Evolutionary conservation across 2,113 vertebrate species (phyloP), one percentile per base, ranked within the genome.

Genomic region (Macquaria ambigua): DNA sequence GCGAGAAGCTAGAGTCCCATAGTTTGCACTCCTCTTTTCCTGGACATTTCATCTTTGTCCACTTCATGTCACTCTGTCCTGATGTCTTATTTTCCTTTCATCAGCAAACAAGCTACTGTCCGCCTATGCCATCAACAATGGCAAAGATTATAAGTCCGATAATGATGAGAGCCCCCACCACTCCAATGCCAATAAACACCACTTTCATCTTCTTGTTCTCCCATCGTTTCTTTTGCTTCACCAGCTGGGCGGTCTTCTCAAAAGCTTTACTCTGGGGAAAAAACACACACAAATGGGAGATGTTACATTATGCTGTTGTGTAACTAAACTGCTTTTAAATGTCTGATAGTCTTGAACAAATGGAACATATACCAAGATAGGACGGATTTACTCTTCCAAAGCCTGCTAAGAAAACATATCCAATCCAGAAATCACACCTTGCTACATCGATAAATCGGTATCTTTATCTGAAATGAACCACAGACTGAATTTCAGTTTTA

Each of bases 201-300:
- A 92, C 0, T 85, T 93, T 96, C 90, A 90, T 79, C 92, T 86
- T 96, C 52, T 91, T 87, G 90, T 95, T 93, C 31, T 93, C 91
- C 81, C 88, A 90, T 6, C 48, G 61, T 64, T 93, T 93, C 90
- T 94, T 79, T n/a, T 93, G 88, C 87, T 94, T 95, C 86, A 96
- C 88, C 72, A 94, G 78, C 1, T 16, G 23, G 28, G 93, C 2
- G 0, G 81, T 96, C 90, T 95, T 96, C 69, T 91, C 79, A 79
- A 96, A 96, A 1, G 28, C 6, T 89, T 90, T 93, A 79, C 95
- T 89, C 96, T 96, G 91, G 6, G 25, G 39, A 63, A 74, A 70
- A 84, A 58, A 71, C 72, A 87, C 74, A 74, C 10, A 77, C 6
- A 61, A 53, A 61, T 0, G 67, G 18, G 64, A n/a, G 0, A 31